phyloP scores from a whole-genome alignment of 2,888 invertebrate genomes.

The Hyppa rectilinea region DNA sequence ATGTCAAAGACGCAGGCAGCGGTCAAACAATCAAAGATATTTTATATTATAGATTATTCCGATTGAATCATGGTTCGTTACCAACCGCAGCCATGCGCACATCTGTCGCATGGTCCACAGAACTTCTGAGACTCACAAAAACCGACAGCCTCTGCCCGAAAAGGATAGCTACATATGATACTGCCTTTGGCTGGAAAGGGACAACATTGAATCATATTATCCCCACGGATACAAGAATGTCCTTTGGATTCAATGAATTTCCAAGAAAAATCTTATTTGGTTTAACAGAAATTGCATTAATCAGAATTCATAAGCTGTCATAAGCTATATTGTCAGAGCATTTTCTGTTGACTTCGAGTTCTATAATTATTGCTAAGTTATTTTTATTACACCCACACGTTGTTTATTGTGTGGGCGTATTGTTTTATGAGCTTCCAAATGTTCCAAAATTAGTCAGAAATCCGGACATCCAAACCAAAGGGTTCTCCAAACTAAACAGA shows the following conservation, averaged over 20 bases:
- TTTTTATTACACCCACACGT: slow-evolving; percentile 56
- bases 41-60: slow-evolving; percentile 89
- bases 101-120: slow-evolving; percentile 88
- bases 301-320: slow-evolving; percentile 73
- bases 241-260: slow-evolving; percentile 79
- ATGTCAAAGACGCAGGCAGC: slow-evolving; percentile 77
- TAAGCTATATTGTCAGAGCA: slow-evolving; percentile 66
- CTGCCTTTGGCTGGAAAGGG: slow-evolving; percentile 70
- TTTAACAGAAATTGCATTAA: slow-evolving; percentile 70
- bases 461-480: slow-evolving; percentile 70
- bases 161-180: slow-evolving; percentile 75
- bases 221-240: slow-evolving; percentile 77
- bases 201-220: slow-evolving; percentile 77
- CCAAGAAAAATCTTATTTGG: slow-evolving; percentile 71
- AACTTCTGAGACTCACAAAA: slow-evolving; percentile 88
- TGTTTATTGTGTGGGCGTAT: slow-evolving; percentile 50
- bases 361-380: slow-evolving; percentile 41
- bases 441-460: slow-evolving; percentile 73
- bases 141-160: slow-evolving; percentile 81
- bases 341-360: slow-evolving; percentile 40
- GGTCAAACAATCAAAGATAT: slow-evolving; percentile 84
- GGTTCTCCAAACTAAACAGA: slow-evolving; percentile 77
- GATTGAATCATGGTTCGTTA: slow-evolving; percentile 89
- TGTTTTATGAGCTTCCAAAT: slow-evolving; percentile 65
- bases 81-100: slow-evolving; percentile 87